Evolutionary conservation across 2,797 vertebrate species (phyloP).

Genomic region (Harpagifer antarcticus): DNA sequence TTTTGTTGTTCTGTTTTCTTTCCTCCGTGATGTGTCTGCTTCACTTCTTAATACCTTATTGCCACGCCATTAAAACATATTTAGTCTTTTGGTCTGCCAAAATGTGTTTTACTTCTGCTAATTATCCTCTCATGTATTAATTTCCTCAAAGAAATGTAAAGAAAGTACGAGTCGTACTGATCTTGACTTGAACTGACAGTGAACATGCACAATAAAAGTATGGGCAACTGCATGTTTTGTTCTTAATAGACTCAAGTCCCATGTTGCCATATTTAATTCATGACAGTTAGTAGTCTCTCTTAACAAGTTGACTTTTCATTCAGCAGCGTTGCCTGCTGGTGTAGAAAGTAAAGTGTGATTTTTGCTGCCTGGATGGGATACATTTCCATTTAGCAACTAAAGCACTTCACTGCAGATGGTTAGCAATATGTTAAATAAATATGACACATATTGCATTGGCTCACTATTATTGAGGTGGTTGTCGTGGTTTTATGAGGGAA

Average conservation of each 20-base stretch:
- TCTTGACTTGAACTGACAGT: neutral
- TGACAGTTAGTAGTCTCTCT: neutral
- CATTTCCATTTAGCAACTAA: neutral
- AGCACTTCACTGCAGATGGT: neutral
- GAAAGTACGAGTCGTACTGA: neutral
- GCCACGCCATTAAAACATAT: neutral
- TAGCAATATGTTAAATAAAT: constrained; percentile 17
- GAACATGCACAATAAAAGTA: neutral
- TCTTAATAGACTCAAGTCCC: no score
- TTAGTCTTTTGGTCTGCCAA: neutral
- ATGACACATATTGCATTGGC: constrained; percentile 12
- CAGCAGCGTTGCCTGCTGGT: neutral
- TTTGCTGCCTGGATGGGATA: constrained; percentile 3
- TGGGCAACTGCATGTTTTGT: no score
- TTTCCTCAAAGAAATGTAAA: neutral
- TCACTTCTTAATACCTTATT: neutral
- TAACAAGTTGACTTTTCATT: neutral
- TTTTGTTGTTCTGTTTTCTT: constrained; percentile 21
- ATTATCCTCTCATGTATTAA: neutral
- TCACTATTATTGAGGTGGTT: neutral
- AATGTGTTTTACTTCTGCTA: neutral
- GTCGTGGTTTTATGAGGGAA: constrained; percentile 21
- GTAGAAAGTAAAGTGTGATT: constrained; percentile 3
- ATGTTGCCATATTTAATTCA: neutral
- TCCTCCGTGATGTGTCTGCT: neutral